A percentile compares a stretch with the other conserved stretches of the same genome.
These are phyloP conservation scores for Antheraea yamamai DNA, from an alignment of 2,888 invertebrate species.

Conservation along the genomic window DNA sequence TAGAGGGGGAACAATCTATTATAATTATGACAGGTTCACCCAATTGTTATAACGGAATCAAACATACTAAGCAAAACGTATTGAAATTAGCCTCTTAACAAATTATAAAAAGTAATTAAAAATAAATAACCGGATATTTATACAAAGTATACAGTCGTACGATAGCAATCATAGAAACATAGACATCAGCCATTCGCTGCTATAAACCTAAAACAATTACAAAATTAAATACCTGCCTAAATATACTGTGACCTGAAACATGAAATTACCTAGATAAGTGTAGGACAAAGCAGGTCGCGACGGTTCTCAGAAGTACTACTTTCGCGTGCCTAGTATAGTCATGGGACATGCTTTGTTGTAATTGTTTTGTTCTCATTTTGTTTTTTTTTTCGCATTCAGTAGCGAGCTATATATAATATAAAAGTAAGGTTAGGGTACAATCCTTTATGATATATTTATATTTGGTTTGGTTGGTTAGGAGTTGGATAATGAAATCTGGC, in stretches of 20 bases:
- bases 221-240: constrained; percentile 20
- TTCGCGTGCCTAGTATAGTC: constrained; percentile 2
- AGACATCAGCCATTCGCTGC: neutral
- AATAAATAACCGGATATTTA: neutral
- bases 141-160: neutral
- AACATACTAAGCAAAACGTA: no score
- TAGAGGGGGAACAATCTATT: no score
- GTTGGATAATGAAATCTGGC: neutral
- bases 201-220: constrained; percentile 19
- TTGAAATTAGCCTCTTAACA: neutral
- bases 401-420: neutral
- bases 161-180: neutral
- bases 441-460: neutral
- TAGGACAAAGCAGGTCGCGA: constrained; percentile 5
- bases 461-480: neutral
- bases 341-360: constrained; percentile 22
- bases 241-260: constrained; percentile 16
- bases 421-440: neutral
- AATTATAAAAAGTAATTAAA: neutral
- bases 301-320: constrained; percentile 10
- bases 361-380: constrained; percentile 23
- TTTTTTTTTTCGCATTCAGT: neutral
- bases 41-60: no score
- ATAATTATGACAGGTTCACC: no score
- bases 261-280: constrained; percentile 14